Evolutionary conservation across 2,113 vertebrate species (phyloP).

Genomic region (Lasiurus cinereus): DNA sequence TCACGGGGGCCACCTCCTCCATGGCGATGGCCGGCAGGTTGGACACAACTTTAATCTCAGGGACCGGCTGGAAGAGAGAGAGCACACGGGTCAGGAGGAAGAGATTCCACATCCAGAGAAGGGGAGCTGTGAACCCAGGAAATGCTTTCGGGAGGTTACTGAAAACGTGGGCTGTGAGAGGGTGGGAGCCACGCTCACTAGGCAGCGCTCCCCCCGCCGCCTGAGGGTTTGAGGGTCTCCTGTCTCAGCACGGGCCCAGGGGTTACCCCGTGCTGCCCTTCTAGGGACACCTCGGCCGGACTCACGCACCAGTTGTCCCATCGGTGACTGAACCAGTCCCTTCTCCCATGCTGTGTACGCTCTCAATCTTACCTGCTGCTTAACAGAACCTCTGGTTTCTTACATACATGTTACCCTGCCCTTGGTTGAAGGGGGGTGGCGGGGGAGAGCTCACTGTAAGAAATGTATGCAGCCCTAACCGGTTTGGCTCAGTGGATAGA

Average conservation of each 20-base stretch:
- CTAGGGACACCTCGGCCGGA: background rate
- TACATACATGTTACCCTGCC: background rate
- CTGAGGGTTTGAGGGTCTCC: background rate
- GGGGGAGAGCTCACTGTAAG: background rate
- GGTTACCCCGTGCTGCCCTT: background rate
- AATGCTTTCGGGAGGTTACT: background rate
- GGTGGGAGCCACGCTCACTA: background rate
- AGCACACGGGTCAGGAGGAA: background rate
- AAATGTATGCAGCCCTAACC: background rate
- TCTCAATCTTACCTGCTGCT: background rate
- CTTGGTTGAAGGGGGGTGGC: fast-evolving
- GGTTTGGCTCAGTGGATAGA: too few species aligned
- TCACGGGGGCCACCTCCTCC: constrained; percentile 98
- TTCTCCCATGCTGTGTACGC: background rate
- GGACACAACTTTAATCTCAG: constrained; percentile 96
- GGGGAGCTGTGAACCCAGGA: background rate
- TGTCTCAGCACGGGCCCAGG: too few species aligned
- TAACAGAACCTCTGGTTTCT: background rate
- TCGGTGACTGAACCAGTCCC: background rate
- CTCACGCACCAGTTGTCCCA: background rate
- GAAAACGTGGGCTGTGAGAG: background rate
- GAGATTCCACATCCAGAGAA: background rate
- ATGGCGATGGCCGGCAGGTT: constrained; percentile 95
- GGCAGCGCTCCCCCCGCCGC: fast-evolving
- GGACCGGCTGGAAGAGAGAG: constrained; percentile 89